Evolutionary conservation across 92 coral and sea anemone species (phyloP).

Genomic region (Parazoanthus atlanticus): DNA sequence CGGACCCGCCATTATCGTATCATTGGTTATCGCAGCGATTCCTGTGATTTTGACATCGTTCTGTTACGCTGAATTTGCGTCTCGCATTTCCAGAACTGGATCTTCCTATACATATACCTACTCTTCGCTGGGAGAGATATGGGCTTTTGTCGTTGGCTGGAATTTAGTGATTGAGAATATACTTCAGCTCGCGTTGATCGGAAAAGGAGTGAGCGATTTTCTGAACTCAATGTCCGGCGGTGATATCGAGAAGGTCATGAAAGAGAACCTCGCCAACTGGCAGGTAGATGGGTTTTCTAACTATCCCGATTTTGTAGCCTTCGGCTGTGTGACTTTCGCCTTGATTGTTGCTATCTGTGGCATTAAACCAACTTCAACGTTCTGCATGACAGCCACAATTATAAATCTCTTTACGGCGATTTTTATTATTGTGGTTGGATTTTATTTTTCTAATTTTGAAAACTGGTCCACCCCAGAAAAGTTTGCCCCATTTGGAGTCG

Average conservation of each 20-base stretch:
- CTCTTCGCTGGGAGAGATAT: conserved; percentile 78
- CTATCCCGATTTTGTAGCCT: conserved; percentile 77
- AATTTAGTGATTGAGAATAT: conserved; percentile 77
- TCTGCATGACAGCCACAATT: conserved; percentile 70
- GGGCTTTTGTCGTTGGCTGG: conserved; percentile 92
- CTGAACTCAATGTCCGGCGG: conserved; percentile 64
- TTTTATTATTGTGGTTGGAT: conserved; percentile 72
- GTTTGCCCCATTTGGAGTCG: conserved; percentile 81
- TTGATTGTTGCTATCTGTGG: conserved; percentile 66
- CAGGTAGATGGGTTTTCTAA: conserved; percentile 56
- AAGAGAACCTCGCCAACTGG: conserved; percentile 68
- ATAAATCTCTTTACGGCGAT: conserved; percentile 64
- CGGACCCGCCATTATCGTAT: conserved; percentile 85
- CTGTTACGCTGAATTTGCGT: conserved; percentile 85
- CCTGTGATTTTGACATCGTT: conserved; percentile 79
- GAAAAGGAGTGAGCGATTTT: conserved; percentile 71
- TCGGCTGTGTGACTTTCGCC: conserved; percentile 53
- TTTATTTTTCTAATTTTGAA: conserved; percentile 72
- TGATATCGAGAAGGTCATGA: conserved; percentile 57
- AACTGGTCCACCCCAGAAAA: conserved; percentile 80
- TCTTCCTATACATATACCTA: conserved; percentile 85
- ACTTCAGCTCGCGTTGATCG: conserved; percentile 74
- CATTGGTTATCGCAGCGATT: conserved; percentile 77
- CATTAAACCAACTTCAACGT: conserved; percentile 68
- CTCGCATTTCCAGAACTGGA: conserved; percentile 79